Conservation (phyloP, 2,113 vertebrate species). For the Pristiophorus japonicus region DNA sequence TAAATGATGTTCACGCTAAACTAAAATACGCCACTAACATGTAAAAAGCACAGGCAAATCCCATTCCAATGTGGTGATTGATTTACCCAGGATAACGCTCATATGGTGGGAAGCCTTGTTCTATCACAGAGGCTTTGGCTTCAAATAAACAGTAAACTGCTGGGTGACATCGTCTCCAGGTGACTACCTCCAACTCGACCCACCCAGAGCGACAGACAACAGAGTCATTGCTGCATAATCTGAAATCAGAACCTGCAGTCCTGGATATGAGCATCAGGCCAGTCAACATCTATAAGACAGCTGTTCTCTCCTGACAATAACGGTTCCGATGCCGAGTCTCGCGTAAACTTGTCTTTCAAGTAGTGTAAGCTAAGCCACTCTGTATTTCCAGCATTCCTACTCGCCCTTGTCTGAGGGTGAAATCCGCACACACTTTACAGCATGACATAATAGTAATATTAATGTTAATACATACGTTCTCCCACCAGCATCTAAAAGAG, state of each 20-base stretch:
- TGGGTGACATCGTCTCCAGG: background rate
- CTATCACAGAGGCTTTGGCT: background rate
- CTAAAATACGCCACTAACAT: background rate
- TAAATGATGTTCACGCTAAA: background rate
- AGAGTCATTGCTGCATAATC: background rate
- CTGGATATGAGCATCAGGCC: background rate
- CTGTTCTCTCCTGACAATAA: background rate
- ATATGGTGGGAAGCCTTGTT: background rate
- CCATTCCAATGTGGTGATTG: background rate
- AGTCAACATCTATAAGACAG: background rate
- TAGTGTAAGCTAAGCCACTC: background rate
- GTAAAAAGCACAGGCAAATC: background rate
- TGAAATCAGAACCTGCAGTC: background rate
- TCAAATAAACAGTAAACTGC: background rate
- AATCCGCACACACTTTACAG: background rate
- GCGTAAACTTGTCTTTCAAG: background rate
- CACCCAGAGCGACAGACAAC: background rate
- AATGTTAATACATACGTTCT: background rate
- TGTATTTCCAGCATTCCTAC: background rate
- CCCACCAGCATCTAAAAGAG: background rate
- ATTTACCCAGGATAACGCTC: background rate
- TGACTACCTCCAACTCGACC: background rate
- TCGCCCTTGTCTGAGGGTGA: background rate
- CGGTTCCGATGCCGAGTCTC: background rate
- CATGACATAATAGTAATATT: too few relatives aligned